Percentiles rank a stretch among this genome's conserved stretches.
Conservation (phyloP, 2,888 invertebrate species). For the Bombylius major region DNA sequence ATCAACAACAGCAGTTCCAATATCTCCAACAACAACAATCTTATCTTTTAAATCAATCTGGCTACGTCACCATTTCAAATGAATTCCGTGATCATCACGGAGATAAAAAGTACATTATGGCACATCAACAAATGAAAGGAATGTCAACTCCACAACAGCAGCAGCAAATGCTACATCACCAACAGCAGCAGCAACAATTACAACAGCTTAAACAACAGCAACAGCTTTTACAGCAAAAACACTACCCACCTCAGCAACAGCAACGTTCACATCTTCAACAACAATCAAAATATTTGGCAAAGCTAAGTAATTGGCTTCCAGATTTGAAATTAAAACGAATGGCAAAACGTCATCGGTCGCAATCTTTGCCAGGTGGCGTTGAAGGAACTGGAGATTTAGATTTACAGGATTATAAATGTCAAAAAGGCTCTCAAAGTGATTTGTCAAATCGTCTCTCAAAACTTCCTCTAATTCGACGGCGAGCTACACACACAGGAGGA, state of each 20-base stretch:
- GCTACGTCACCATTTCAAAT: conserved; percentile 14
- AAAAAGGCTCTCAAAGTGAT: conserved; percentile 19
- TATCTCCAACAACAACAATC: conserved; percentile 12
- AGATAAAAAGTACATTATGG: conserved; percentile 22
- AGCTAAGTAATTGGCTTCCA: conserved; percentile 56
- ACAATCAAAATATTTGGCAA: conserved; percentile 38
- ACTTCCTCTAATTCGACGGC: conserved; percentile 24
- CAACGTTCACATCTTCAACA: conserved; percentile 11
- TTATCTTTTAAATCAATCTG: conserved; percentile 16
- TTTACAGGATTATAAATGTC: conserved; percentile 19
- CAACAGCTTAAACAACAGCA: conserved; percentile 22
- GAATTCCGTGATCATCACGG: conserved; percentile 32
- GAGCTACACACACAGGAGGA: conserved; percentile 16
- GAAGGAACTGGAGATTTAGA: conserved; percentile 39
- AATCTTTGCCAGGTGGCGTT: conserved; percentile 64
- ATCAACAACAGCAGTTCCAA: conserved; percentile 13
- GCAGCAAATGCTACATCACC: conserved; percentile 8
- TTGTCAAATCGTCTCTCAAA: conserved; percentile 24
- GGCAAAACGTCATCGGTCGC: conserved; percentile 64
- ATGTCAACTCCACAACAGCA: background rate
- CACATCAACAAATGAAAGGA: conserved; percentile 1
- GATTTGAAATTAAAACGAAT: conserved; percentile 51
- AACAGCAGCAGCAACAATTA: conserved; percentile 8
- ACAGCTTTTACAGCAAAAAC: conserved; percentile 7
- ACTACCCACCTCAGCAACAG: conserved; percentile 13